These are phyloP conservation scores for Steinernema feltiae DNA, from an alignment of 1,140 invertebrate species.

Conservation along the genomic window DNA sequence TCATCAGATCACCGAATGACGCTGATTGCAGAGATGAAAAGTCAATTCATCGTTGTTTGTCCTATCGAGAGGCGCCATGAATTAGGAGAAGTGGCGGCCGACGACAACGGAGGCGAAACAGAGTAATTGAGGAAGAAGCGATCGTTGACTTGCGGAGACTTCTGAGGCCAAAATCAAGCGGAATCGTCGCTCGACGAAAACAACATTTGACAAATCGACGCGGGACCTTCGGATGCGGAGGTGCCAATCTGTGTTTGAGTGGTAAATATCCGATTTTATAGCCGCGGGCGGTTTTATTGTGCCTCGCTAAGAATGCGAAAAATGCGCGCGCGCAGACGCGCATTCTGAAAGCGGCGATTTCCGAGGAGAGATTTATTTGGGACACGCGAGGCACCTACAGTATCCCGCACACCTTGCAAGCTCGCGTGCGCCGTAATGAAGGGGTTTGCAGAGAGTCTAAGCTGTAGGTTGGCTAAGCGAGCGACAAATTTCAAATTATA, in stretches of 20 bases:
- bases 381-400: not conserved
- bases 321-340: not conserved
- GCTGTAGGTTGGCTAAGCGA: too few species aligned
- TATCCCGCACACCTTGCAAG: not conserved
- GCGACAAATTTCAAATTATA: not conserved
- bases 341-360: not conserved
- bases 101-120: too few species aligned
- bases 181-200: not conserved
- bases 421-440: not conserved
- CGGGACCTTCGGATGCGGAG: not conserved
- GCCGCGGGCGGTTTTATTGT: not conserved
- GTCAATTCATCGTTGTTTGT: too few species aligned
- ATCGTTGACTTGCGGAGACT: too few species aligned
- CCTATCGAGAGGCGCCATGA: too few species aligned
- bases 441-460: too few species aligned
- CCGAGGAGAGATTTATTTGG: conserved; percentile 3
- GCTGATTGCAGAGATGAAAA: too few species aligned
- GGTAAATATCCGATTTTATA: not conserved
- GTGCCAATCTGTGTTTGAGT: not conserved
- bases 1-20: too few species aligned
- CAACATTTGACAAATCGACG: not conserved
- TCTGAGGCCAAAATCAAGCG: too few species aligned
- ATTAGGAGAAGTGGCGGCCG: too few species aligned
- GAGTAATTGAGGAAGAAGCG: too few species aligned
- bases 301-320: not conserved